These are phyloP conservation scores for Onychostoma macrolepis DNA, from an alignment of 2,113 vertebrate species.

Conservation along the genomic window DNA sequence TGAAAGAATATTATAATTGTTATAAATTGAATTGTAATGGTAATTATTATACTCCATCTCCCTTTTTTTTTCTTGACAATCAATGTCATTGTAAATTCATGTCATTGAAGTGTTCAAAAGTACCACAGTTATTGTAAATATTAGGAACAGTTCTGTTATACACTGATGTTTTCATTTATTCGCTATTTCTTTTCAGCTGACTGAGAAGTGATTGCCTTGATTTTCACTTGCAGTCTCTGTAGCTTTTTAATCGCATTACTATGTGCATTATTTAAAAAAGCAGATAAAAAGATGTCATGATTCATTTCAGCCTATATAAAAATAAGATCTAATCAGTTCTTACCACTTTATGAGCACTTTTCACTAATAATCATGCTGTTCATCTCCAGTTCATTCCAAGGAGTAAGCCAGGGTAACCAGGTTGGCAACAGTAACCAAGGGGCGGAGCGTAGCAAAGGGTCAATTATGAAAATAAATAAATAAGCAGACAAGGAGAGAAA, in stretches of 20 bases:
- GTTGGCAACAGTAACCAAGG: background rate
- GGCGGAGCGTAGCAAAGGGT: background rate
- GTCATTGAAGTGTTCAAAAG: too few relatives aligned
- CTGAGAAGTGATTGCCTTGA: background rate
- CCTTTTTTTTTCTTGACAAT: too few relatives aligned
- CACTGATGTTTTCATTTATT: background rate
- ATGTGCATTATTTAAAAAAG: background rate
- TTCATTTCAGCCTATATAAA: background rate
- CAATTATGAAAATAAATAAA: background rate
- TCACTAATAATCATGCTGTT: background rate
- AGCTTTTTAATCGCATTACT: background rate
- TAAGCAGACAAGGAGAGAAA: background rate
- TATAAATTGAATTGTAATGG: too few relatives aligned
- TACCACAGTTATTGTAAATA: background rate
- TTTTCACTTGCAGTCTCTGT: background rate
- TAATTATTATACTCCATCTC: too few relatives aligned
- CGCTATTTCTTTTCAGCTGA: background rate
- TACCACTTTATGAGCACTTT: background rate
- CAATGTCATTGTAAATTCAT: too few relatives aligned
- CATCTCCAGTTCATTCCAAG: background rate
- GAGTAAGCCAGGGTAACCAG: background rate
- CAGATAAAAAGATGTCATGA: background rate
- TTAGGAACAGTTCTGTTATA: background rate
- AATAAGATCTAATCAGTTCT: background rate
- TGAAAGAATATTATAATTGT: background rate